These are phyloP conservation scores for Margaritifera margaritifera DNA, from an alignment of 2,888 invertebrate species.

Conservation along the genomic window DNA sequence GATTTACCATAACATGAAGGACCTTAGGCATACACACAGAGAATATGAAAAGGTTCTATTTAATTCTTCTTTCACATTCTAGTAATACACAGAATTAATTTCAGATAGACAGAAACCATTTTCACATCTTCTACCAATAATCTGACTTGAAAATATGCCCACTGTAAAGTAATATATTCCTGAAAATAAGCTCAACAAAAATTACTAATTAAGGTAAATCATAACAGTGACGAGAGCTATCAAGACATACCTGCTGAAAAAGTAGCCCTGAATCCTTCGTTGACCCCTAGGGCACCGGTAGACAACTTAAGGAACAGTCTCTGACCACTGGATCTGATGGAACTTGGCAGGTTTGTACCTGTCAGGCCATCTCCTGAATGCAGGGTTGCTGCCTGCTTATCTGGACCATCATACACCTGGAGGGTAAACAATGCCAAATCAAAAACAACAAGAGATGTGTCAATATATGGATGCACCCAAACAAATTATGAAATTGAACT, in stretches of 20 bases:
- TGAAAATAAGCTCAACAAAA: conserved; percentile 2
- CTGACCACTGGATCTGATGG: conserved; percentile 20
- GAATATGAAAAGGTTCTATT: too few species aligned
- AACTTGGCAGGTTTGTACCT: conserved; percentile 26
- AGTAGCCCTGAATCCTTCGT: conserved; percentile 39
- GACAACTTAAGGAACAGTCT: conserved; percentile 33
- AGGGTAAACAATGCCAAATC: conserved; percentile 1
- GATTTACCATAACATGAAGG: too few species aligned
- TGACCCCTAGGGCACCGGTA: conserved; percentile 42
- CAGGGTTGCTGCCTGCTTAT: conserved; percentile 15
- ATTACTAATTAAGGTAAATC: not conserved
- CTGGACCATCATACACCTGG: conserved; percentile 33
- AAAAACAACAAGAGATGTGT: not conserved
- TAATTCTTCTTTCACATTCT: too few species aligned
- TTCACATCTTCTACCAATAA: too few species aligned
- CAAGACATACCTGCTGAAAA: conserved; percentile 41
- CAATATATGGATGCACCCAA: not conserved
- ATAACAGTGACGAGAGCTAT: not conserved
- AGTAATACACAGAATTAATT: too few species aligned
- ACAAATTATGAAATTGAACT: too few species aligned
- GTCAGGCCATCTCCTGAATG: conserved; percentile 39
- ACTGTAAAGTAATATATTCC: too few species aligned
- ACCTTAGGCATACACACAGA: too few species aligned
- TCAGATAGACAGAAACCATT: too few species aligned
- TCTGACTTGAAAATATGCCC: too few species aligned